phyloP scores from a whole-genome alignment of 2,888 invertebrate genomes.

The Trachelus tabidus region DNA sequence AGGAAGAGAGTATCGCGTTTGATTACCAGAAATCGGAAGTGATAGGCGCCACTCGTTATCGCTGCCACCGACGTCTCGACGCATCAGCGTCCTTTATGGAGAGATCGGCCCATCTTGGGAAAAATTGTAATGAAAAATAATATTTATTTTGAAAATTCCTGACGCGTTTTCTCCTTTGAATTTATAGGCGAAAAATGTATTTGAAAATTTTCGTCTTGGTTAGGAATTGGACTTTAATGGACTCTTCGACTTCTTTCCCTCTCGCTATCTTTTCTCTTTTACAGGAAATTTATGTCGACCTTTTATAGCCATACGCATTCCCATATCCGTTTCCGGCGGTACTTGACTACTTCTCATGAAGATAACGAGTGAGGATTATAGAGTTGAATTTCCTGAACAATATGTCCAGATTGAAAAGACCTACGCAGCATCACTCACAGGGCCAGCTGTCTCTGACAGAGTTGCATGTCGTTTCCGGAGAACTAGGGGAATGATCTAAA shows the following conservation, averaged over 20 bases:
- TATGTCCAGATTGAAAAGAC: neutral
- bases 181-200: neutral
- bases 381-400: neutral
- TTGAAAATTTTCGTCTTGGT: neutral
- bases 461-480: neutral
- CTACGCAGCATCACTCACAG: neutral
- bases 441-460: neutral
- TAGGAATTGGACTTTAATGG: neutral
- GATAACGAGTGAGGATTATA: neutral
- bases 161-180: neutral
- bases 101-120: neutral
- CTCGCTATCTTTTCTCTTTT: neutral
- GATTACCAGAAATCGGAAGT: neutral
- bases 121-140: neutral
- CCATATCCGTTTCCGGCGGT: neutral
- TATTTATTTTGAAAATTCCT: neutral
- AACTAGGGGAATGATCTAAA: neutral
- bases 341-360: neutral
- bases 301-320: too few species aligned
- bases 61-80: neutral
- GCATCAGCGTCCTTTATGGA: neutral
- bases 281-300: neutral
- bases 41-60: neutral
- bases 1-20: neutral
- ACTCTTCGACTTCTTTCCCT: neutral